phyloP scores from a whole-genome alignment of 2,797 vertebrate species.

The Brotula barbata region DNA sequence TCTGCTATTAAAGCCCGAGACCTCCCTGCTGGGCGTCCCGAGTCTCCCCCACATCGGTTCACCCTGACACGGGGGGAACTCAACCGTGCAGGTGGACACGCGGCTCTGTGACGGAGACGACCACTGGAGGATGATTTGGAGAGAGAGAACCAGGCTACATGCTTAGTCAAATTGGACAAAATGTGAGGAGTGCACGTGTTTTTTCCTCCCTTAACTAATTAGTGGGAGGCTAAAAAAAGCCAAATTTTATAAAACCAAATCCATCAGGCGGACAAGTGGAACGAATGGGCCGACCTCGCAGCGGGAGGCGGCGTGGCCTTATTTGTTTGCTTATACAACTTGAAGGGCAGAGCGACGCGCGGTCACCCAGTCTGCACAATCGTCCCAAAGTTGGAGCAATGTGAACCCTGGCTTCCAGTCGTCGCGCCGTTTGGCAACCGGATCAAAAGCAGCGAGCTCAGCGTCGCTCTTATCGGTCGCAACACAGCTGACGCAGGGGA shows the following conservation, averaged over 20 bases:
- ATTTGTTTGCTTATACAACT: constrained; percentile 78
- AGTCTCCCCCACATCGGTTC: constrained; percentile 62
- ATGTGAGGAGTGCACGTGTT: constrained; percentile 47
- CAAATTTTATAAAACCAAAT: constrained; percentile 78
- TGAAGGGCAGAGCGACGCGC: constrained; percentile 74
- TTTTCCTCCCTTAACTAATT: constrained; percentile 70
- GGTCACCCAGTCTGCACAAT: constrained; percentile 61
- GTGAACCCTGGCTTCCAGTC: constrained; percentile 14
- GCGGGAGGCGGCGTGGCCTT: constrained; percentile 64
- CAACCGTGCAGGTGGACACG: constrained; percentile 45
- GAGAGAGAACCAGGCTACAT: constrained; percentile 28
- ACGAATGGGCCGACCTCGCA: constrained; percentile 77
- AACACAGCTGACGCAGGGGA: no score
- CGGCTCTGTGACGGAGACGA: constrained; percentile 59
- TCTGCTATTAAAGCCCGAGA: constrained; percentile 73
- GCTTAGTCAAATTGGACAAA: constrained; percentile 56
- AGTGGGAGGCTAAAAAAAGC: constrained; percentile 78
- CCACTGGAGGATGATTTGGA: constrained; percentile 59
- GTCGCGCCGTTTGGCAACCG: constrained; percentile 26
- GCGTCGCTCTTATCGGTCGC: constrained; percentile 22
- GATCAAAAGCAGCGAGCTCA: constrained; percentile 38
- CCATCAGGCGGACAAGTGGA: constrained; percentile 83
- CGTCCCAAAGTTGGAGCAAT: constrained; percentile 56
- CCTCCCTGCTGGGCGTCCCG: constrained; percentile 76
- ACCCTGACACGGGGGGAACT: constrained; percentile 51